Conservation (phyloP, 1,140 invertebrate genomes). For the Meloidogyne hapla region DNA sequence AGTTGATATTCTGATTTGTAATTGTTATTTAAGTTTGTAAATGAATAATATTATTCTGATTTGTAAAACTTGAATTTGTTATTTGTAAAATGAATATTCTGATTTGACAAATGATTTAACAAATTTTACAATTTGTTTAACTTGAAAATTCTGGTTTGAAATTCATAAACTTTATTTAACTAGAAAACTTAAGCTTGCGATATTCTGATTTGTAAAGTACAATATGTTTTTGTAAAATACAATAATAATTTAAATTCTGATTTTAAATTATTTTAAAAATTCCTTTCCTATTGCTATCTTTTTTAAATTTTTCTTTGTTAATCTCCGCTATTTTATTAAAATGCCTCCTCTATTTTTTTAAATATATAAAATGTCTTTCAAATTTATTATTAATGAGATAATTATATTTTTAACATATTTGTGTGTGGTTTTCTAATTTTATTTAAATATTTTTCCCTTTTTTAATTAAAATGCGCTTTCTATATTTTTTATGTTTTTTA, state of each 20-base stretch:
- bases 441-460: neutral
- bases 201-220: neutral
- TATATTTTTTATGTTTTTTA: neutral
- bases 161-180: no score
- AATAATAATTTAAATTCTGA: no score
- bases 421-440: neutral
- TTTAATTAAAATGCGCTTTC: slow-evolving; percentile 1
- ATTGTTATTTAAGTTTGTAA: no score
- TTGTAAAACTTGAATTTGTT: neutral
- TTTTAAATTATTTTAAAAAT: neutral
- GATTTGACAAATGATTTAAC: no score
- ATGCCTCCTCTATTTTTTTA: neutral
- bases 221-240: neutral
- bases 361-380: neutral
- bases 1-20: no score
- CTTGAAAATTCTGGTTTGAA: no score
- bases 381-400: slow-evolving; percentile 2
- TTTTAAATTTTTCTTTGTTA: neutral
- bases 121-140: no score
- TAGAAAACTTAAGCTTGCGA: no score
- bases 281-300: neutral
- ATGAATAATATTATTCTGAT: neutral
- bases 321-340: neutral
- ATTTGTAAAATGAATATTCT: no score
- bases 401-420: neutral